Base-by-base conservation (phyloP, 2,113 vertebrate species). In the Prolemur simus region DNA sequence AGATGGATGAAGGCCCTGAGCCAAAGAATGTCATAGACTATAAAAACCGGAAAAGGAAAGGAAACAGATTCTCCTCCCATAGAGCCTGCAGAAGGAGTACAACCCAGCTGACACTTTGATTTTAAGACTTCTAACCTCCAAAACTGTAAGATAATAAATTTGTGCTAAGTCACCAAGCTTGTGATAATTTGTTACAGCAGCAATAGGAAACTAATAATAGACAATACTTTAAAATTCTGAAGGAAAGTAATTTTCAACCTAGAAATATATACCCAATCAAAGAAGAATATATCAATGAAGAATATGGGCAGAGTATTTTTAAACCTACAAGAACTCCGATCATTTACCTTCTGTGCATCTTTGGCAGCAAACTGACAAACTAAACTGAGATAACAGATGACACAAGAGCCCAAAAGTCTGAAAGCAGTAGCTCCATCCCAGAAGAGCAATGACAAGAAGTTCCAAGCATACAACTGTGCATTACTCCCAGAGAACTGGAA, bases 261-360 rank as follows among this genome's bases (percentile, higher is more conserved):
- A 93, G 42, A 96, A 95, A 81, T 85, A 11, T 80, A 66, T 42
- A 73, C 20, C 25, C 45, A 76, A 90, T 76, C 74, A 86, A 88
- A 68, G 34, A 95, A 92, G 63, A 91, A 52, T 37, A 39, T 27
- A 77, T 32, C 39, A 84, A 84, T 37, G 23, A 88, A 60, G 23
- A 91, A 95, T 52, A 69, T 84, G 15, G 25, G 45, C 45, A 83
- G 25, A 66, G 25, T 37, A 83, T 83, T 78, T 95, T 78, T 71
- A 87, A 87, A 77, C 37, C 52, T 80, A 32, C 5, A 45, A 93
- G 73, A 90, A 80, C 49, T 81, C 64, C 34, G 34, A 32, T 60
- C 80, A 90, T 54, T 88, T 81, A 76, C 25, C 76, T 49, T 64
- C 37, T 14, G 11, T 8, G 52, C 15, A 60, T 60, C 27, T 82